phyloP scores from a whole-genome alignment of 2,888 invertebrate genomes.

The Acanthococcus lagerstroemiae region DNA sequence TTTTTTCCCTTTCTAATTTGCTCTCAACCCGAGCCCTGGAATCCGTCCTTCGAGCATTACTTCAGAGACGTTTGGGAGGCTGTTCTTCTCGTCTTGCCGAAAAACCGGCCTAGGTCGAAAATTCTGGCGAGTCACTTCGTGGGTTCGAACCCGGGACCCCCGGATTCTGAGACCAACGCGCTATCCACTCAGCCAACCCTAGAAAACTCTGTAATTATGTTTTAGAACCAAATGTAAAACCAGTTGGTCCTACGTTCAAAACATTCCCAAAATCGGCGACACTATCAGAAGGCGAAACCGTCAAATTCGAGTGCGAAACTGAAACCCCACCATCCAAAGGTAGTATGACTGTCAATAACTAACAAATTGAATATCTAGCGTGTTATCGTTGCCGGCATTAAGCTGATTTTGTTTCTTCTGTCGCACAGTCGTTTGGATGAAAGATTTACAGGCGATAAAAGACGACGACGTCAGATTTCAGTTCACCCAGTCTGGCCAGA shows the following conservation, averaged over 20 bases:
- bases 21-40: no score
- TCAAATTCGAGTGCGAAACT: constrained; percentile 68
- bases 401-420: neutral
- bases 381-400: neutral
- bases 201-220: neutral
- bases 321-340: constrained; percentile 51
- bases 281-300: constrained; percentile 66
- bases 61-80: no score
- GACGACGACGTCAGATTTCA: constrained; percentile 66
- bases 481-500: constrained; percentile 70
- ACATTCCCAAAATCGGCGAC: constrained; percentile 84
- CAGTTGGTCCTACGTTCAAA: constrained; percentile 71
- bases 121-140: no score
- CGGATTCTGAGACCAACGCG: no score
- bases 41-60: no score
- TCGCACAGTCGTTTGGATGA: constrained; percentile 62
- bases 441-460: constrained; percentile 82
- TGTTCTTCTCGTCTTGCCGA: no score
- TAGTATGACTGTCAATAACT: no score
- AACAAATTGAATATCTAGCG: no score
- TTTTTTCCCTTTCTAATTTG: no score
- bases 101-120: no score
- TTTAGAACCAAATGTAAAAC: constrained; percentile 73
- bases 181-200: no score
- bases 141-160: no score